Evolutionary conservation across 35 echinoderm and acorn worm species (phyloP), one percentile per base, ranked within the genome.

Genomic region (Lytechinus variegatus): DNA sequence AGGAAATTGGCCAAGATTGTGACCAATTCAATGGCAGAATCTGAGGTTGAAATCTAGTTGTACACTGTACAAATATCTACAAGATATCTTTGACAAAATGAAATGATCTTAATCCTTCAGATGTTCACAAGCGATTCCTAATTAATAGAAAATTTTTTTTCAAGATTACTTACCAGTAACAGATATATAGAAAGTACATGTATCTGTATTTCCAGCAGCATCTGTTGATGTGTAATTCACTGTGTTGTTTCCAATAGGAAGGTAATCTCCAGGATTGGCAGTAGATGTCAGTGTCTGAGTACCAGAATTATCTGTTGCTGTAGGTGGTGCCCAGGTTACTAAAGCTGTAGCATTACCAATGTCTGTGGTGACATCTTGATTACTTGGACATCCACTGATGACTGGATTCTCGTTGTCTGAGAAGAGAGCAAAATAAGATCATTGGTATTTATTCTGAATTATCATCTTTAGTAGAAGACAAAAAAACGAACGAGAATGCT

Each of bases 191-290:
- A 97, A 96, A 5, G 71, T 86, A 92, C 94, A 95, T 9, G 94
- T 66, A 44, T 54, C 94, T 33, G 4, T 13, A 56, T 97, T 97
- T 27, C 55, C 72, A 10, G 95, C 10, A 56, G 56, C 9, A 94
- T 97, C 97, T 93, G 94, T 93, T 52, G 88, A 92, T 13, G 95
- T 96, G 94, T 97, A 97, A 9, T 51, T 58, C 19, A 97, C 95
- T 87, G 61, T 94, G 12, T 94, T 96, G 0, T 87, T 87, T 54
- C 97, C 97, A 54, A 97, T 87, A 13, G 86, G 55, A 56, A 97
- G 96, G 53, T 54, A 79, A 54, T 95, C 95, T 44, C 95, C 97
- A 29, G 95, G 93, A 12, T 79, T 53, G 53, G 54, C 28, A 28
- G 94, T 28, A 9, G 86, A 52, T 27, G 54, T 94, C 21, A 97